phyloP scores from a whole-genome alignment of 2,888 invertebrate species.

The Agonopterix heracliana region DNA sequence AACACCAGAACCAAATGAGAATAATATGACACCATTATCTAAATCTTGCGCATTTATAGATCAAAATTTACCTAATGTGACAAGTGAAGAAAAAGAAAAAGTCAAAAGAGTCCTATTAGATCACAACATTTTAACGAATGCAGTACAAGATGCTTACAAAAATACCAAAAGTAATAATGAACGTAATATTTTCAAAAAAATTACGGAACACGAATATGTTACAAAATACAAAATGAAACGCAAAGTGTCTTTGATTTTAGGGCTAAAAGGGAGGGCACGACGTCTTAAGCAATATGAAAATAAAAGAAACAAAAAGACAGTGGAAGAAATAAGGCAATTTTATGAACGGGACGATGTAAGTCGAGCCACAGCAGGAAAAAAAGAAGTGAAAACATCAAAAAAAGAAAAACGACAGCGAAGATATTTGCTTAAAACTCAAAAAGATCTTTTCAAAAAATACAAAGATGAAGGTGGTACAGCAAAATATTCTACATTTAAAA shows the following conservation, averaged over 20 bases:
- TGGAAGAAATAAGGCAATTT: slow-evolving; percentile 8
- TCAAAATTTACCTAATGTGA: neutral
- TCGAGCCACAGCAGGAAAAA: slow-evolving; percentile 19
- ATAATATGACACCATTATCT: neutral
- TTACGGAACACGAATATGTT: neutral
- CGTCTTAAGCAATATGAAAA: slow-evolving; percentile 1
- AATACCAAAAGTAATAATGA: neutral
- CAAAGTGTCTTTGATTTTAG: slow-evolving; percentile 8
- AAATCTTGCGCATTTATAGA: neutral
- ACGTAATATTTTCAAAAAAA: neutral
- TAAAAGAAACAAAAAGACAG: too few species aligned
- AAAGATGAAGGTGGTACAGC: slow-evolving; percentile 11
- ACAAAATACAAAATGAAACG: neutral
- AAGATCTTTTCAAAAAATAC: slow-evolving; percentile 14
- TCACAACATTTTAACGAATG: neutral
- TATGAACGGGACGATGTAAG: slow-evolving; percentile 18
- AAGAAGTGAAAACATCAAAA: slow-evolving; percentile 11
- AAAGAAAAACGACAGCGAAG: slow-evolving; percentile 13
- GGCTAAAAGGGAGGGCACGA: slow-evolving; percentile 5
- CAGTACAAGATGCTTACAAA: neutral
- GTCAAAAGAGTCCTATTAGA: neutral
- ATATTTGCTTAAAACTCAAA: slow-evolving; percentile 10
- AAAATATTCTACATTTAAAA: slow-evolving; percentile 12
- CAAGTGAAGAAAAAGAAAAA: neutral
- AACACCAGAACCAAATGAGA: neutral